A percentile compares a stretch with the other conserved stretches of the same genome.
Conservation (phyloP, 2,797 vertebrate genomes). For the Rhinella marina region DNA sequence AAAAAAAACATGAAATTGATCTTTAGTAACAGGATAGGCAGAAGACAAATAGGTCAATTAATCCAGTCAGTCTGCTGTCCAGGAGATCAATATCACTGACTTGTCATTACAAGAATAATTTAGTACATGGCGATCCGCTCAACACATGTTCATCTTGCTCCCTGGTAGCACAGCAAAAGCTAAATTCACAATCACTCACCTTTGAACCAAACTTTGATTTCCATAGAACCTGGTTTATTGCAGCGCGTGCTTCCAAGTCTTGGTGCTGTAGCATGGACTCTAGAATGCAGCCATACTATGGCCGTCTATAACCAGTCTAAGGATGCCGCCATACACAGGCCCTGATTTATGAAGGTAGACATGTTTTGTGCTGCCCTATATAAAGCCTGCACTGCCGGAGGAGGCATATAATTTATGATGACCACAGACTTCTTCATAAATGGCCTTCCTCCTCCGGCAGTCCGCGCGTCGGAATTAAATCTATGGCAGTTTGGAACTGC, state of each 20-base stretch:
- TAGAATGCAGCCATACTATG: too few relatives aligned
- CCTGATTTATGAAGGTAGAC: too few relatives aligned
- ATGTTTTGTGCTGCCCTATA: too few relatives aligned
- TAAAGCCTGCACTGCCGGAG: too few relatives aligned
- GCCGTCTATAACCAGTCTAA: too few relatives aligned
- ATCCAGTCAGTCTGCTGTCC: slow-evolving; percentile 44
- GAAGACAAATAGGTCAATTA: slow-evolving; percentile 51
- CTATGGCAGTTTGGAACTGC: too few relatives aligned
- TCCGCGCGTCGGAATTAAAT: too few relatives aligned
- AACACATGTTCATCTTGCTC: background rate
- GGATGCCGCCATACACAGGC: too few relatives aligned
- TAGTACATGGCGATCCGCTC: slow-evolving; percentile 4
- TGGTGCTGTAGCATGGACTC: background rate
- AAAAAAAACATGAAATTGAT: slow-evolving; percentile 38
- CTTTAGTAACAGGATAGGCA: slow-evolving; percentile 34
- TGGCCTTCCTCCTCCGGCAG: too few relatives aligned
- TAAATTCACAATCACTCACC: background rate
- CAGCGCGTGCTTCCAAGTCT: too few relatives aligned
- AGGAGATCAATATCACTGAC: slow-evolving; percentile 46
- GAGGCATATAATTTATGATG: too few relatives aligned
- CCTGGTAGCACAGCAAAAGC: background rate
- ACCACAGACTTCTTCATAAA: too few relatives aligned
- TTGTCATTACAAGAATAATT: slow-evolving; percentile 55
- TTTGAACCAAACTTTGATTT: background rate
- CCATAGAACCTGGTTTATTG: background rate